Base-by-base conservation (phyloP, 2,797 vertebrate genomes). In the Clarias platycephalus region DNA sequence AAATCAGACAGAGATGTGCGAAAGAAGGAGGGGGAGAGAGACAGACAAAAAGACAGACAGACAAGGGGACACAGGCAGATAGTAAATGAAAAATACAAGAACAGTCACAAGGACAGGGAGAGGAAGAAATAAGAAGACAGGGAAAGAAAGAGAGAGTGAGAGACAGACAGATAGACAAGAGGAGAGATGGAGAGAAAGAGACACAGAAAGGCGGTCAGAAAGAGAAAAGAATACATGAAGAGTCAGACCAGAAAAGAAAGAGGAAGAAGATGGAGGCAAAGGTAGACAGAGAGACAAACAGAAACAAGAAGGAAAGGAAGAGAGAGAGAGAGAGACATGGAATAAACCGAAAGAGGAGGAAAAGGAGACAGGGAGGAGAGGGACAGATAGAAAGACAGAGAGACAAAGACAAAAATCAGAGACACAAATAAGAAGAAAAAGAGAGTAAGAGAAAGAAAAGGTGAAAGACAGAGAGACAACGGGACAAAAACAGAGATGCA, bases 31-130 rank as follows among this genome's bases (percentile, higher is more conserved):
- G 44, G 82, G 40, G 0, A 63, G 57, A 63, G 24, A 57, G 60
- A 68, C 57, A 82, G 49, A 89, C 12, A 13, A 49, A 49, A 49
- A 49, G 49, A 49, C 49, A 49, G 44, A 49, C 44, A 12, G 49
- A 53, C 49, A 49, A 49, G 44, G 83, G 88, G 82, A 79, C 28
- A 90, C 58, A 91, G 88, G 37, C 82, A 88, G 88, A 85, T 72
- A 49, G 81, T 1, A 7, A 77, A 26, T 60, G n/a, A 53, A 24
- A 58, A 62, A 83, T 44, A 89, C 83, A 89, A 80, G 44, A 53
- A 53, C 49, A 13, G 49, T 9, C 8, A 44, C 40, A 44, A 31
- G 62, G 22, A 0, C 66, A 57, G 77, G 68, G 71, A 82, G 53
- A 82, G 34, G 40, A 44, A 1, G 40, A 44, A 8, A 44, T 8